phyloP scores from a whole-genome alignment of 2,113 vertebrate genomes.

The Pleuronectes platessa region DNA sequence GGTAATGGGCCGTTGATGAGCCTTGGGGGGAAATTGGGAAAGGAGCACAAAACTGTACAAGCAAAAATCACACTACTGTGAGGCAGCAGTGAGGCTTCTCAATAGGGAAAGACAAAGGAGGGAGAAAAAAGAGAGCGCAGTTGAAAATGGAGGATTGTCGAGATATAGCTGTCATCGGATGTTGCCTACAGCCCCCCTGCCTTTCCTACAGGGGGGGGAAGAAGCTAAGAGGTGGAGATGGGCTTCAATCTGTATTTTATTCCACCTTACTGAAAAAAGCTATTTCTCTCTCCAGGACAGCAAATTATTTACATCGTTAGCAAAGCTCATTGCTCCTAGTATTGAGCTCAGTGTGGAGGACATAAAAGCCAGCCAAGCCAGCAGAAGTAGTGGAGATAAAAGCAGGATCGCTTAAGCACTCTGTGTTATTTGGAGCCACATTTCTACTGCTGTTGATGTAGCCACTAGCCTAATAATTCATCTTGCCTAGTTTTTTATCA shows the following conservation, averaged over 20 bases:
- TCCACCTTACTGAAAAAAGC: slow-evolving; percentile 37
- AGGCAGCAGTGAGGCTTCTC: slow-evolving; percentile 75
- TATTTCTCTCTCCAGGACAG: slow-evolving; percentile 53
- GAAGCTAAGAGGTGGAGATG: slow-evolving; percentile 58
- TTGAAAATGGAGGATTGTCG: slow-evolving; percentile 67
- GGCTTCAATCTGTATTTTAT: slow-evolving; percentile 59
- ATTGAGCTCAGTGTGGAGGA: slow-evolving; percentile 67
- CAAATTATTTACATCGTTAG: slow-evolving; percentile 78
- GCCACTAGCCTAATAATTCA: slow-evolving; percentile 71
- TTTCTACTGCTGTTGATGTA: slow-evolving; percentile 74
- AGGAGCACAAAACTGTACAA: slow-evolving; percentile 76
- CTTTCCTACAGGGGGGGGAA: slow-evolving; percentile 68
- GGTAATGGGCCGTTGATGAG: slow-evolving; percentile 97
- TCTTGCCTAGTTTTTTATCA: slow-evolving; percentile 58
- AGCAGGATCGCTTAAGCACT: slow-evolving; percentile 73
- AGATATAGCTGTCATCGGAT: slow-evolving; percentile 79
- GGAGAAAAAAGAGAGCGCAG: slow-evolving; percentile 48
- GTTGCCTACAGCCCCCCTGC: slow-evolving; percentile 70
- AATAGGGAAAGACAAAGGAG: slow-evolving; percentile 78
- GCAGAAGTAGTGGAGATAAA: slow-evolving; percentile 72
- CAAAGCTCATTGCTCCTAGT: slow-evolving; percentile 75
- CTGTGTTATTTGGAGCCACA: slow-evolving; percentile 73
- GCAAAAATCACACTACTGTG: slow-evolving; percentile 64
- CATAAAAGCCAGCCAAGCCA: slow-evolving; percentile 73
- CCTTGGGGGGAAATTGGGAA: slow-evolving; percentile 89